These are phyloP conservation scores for Menidia beryllina DNA, from an alignment of 2,113 vertebrate genomes.

Conservation along the genomic window DNA sequence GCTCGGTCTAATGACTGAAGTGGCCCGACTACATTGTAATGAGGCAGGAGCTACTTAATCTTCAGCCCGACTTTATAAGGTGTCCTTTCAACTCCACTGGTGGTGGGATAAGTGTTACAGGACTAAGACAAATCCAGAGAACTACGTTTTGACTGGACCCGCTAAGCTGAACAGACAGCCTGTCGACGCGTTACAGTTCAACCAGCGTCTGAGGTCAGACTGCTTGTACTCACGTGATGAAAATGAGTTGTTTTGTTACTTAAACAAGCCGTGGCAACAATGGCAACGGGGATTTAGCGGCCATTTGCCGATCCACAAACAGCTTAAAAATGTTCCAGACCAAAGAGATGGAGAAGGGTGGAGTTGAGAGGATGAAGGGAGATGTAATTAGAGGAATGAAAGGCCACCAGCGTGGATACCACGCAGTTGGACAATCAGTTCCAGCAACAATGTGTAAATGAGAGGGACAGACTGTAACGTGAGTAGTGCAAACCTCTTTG, in stretches of 20 bases:
- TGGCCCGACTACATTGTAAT: conserved; percentile 42
- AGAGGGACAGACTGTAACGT: conserved; percentile 43
- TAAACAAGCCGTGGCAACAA: conserved; percentile 30
- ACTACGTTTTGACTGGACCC: conserved; percentile 15
- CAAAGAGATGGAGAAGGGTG: conserved; percentile 8
- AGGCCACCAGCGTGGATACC: conserved; percentile 62
- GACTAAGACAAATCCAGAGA: conserved; percentile 55
- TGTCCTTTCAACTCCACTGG: conserved; percentile 57
- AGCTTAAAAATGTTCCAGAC: no score
- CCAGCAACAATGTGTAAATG: conserved; percentile 22
- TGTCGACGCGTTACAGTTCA: conserved; percentile 33
- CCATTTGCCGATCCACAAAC: conserved; percentile 61
- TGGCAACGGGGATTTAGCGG: conserved; percentile 49
- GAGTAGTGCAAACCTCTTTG: conserved; percentile 37
- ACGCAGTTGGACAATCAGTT: conserved; percentile 22
- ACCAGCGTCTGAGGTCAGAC: conserved; percentile 18
- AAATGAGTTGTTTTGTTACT: conserved; percentile 60
- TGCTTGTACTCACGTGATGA: conserved; percentile 31
- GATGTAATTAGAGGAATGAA: conserved; percentile 56
- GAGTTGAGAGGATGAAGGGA: background rate
- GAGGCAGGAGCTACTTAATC: conserved; percentile 54
- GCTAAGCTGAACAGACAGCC: conserved; percentile 17
- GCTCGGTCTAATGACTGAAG: conserved; percentile 62
- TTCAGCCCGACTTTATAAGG: conserved; percentile 68
- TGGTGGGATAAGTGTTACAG: conserved; percentile 42